Conservation (phyloP, 1,140 invertebrate species). For the Trichogramma pretiosum region DNA sequence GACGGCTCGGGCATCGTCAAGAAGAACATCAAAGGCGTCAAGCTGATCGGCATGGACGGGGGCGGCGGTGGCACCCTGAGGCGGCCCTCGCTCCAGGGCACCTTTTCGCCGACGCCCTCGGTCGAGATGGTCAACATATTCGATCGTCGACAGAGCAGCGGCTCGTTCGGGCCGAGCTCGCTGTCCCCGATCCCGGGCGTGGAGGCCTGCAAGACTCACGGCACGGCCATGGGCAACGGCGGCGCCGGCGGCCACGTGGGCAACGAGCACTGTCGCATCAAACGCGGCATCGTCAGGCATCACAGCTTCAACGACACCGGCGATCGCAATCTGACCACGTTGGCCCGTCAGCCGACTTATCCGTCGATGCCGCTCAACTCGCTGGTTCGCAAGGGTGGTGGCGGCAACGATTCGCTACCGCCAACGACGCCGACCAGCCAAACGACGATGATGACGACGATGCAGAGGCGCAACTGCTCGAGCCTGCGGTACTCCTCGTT, state of each 20-base stretch:
- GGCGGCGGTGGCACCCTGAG: constrained; percentile 38
- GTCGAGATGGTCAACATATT: constrained; percentile 43
- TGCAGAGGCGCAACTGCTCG: too few relatives aligned
- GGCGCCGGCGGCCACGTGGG: constrained; percentile 30
- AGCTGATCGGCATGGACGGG: constrained; percentile 42
- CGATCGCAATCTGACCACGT: constrained; percentile 38
- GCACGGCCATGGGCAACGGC: constrained; percentile 36
- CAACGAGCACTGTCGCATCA: constrained; percentile 42
- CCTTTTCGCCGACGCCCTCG: constrained; percentile 44
- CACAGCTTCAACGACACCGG: constrained; percentile 45
- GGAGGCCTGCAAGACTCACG: constrained; percentile 43
- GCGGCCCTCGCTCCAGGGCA: constrained; percentile 40
- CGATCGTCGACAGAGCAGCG: constrained; percentile 39
- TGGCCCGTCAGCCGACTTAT: constrained; percentile 40
- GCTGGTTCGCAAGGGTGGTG: too few relatives aligned
- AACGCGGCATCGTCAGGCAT: constrained; percentile 43
- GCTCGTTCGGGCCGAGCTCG: constrained; percentile 40
- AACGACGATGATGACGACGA: neutral
- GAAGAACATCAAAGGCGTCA: constrained; percentile 41
- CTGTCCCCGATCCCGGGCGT: constrained; percentile 41
- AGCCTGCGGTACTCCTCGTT: constrained; percentile 6
- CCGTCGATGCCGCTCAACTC: constrained; percentile 44
- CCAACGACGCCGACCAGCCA: constrained; percentile 32
- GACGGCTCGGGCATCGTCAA: constrained; percentile 27
- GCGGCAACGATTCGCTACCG: too few relatives aligned